These are phyloP conservation scores for Anarhynchus alexandrinus DNA, from an alignment of 2,113 vertebrate genomes.

Conservation along the genomic window DNA sequence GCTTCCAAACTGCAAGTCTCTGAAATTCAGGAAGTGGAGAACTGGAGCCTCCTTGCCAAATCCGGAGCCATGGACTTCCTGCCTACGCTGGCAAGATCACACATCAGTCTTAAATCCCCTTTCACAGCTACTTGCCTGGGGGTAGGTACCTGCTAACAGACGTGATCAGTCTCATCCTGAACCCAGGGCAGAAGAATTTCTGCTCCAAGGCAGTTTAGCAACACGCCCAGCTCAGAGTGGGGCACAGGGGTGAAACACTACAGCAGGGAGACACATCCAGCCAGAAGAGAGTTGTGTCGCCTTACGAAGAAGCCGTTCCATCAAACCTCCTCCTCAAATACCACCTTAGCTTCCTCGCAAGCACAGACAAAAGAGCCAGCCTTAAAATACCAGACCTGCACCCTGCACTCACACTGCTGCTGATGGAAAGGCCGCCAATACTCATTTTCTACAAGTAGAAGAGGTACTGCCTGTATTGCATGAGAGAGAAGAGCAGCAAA, in stretches of 20 bases:
- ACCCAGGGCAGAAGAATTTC: neutral
- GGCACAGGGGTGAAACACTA: neutral
- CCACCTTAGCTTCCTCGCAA: neutral
- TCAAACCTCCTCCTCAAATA: neutral
- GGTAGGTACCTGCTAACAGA: neutral
- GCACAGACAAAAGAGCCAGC: neutral
- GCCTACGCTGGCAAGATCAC: accelerated
- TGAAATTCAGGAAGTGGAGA: neutral
- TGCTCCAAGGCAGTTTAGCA: neutral
- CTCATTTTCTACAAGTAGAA: neutral
- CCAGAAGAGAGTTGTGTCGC: neutral
- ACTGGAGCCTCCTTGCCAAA: neutral
- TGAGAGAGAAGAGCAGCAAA: neutral
- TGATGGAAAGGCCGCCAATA: neutral
- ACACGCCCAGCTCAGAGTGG: neutral
- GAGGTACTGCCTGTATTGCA: neutral
- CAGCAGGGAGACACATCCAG: neutral
- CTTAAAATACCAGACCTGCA: neutral
- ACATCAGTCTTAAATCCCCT: neutral
- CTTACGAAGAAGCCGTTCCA: neutral
- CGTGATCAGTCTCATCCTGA: neutral
- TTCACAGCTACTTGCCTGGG: neutral
- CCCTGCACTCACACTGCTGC: neutral
- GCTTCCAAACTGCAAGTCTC: neutral
- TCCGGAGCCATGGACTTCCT: neutral